phyloP scores from a whole-genome alignment of 2,113 vertebrate species.

The Poecilia latipinna region DNA sequence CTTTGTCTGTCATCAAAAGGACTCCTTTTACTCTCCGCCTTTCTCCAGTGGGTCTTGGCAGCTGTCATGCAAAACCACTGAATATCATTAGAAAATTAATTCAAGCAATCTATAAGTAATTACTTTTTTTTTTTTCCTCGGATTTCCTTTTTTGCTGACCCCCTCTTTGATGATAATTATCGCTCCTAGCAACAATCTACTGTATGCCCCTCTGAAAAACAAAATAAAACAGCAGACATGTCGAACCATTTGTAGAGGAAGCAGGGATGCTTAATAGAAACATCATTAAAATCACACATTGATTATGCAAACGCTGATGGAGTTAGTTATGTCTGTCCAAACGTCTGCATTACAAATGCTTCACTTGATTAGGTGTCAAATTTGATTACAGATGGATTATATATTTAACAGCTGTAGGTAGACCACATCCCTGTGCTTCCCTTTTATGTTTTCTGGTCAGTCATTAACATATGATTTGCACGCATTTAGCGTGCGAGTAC shows the following conservation, averaged over 20 bases:
- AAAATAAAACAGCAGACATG: constrained; percentile 86
- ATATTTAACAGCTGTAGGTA: constrained; percentile 80
- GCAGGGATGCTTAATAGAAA: constrained; percentile 83
- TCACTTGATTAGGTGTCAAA: constrained; percentile 84
- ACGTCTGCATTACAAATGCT: constrained; percentile 77
- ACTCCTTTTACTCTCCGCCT: constrained; percentile 76
- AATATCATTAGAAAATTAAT: constrained; percentile 88
- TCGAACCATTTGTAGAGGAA: constrained; percentile 84
- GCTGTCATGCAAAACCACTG: constrained; percentile 87
- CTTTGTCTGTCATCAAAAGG: constrained; percentile 87
- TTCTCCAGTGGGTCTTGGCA: constrained; percentile 82
- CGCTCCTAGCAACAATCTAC: constrained; percentile 84
- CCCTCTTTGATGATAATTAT: constrained; percentile 76
- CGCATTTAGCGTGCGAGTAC: constrained; percentile 13
- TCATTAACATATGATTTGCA: constrained; percentile 66
- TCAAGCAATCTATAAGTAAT: constrained; percentile 87
- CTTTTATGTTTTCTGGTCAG: constrained; percentile 63
- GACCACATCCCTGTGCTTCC: constrained; percentile 69
- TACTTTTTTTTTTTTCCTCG: constrained; percentile 78
- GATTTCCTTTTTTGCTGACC: constrained; percentile 52
- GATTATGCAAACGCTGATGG: constrained; percentile 83
- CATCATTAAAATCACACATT: constrained; percentile 82
- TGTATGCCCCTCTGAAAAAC: constrained; percentile 80
- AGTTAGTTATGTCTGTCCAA: constrained; percentile 82
- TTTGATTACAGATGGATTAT: constrained; percentile 84